These are phyloP conservation scores for Enteromius radiatus DNA, from an alignment of 2,797 vertebrate genomes.

Conservation along the genomic window DNA sequence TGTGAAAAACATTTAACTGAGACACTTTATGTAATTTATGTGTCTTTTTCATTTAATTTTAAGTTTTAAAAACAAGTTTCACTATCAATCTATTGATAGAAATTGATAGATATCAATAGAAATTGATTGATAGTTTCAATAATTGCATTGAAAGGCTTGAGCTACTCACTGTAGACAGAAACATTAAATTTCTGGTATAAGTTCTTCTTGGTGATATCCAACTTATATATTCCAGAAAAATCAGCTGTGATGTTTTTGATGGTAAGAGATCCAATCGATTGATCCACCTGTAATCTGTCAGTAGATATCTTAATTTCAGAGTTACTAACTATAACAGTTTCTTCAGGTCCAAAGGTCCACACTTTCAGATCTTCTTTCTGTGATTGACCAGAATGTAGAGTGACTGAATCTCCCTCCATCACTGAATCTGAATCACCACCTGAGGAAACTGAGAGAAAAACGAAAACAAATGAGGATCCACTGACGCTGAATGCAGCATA, in stretches of 20 bases:
- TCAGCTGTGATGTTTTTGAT: constrained; percentile 8
- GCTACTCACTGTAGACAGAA: constrained; percentile 5
- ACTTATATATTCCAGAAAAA: constrained; percentile 13
- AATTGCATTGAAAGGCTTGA: background rate
- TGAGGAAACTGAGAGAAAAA: too few relatives aligned
- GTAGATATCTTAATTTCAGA: background rate
- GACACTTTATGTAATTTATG: too few relatives aligned
- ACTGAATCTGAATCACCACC: too few relatives aligned
- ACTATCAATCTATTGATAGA: too few relatives aligned
- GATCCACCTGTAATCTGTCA: background rate
- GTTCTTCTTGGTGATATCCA: background rate
- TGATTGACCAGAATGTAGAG: background rate
- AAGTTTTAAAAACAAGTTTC: too few relatives aligned
- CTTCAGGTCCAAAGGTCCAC: background rate
- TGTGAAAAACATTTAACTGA: too few relatives aligned
- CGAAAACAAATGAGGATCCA: too few relatives aligned
- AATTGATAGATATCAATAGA: too few relatives aligned
- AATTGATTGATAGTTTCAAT: too few relatives aligned
- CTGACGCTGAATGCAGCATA: too few relatives aligned
- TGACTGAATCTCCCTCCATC: too few relatives aligned
- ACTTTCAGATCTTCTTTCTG: background rate
- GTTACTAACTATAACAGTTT: background rate
- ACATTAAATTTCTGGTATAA: background rate
- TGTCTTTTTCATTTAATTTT: too few relatives aligned
- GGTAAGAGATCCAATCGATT: background rate